Evolutionary conservation across 2,888 invertebrate species (phyloP), one percentile per base, ranked within the genome.

Genomic region (Calameuta idolon): DNA sequence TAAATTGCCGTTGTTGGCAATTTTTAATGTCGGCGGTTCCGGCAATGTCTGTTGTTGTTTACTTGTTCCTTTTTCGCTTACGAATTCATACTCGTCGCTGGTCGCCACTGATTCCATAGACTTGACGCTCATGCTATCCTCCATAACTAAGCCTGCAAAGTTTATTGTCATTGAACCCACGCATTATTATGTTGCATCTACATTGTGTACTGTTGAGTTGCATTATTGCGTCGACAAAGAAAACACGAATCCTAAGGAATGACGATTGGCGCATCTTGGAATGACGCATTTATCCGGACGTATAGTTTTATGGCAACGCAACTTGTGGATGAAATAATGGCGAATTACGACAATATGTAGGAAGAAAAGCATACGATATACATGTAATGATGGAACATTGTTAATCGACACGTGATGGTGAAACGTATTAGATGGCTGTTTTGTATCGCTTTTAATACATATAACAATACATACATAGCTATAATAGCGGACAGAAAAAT

Each of bases 31-130:
- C 35, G 95, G 95, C 69, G 92, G 91, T 78, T 92, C 92, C 0
- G 89, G 84, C 75, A 88, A 78, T 75, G 86, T 81, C 77, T 88
- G 89, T 79, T 90, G 89, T 40, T 75, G 76, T 79, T 86, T 87
- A 71, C 84, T 86, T 55, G 87, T 87, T 79, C 91, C 93, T 79
- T 92, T 92, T 73, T 93, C 93, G 81, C 93, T 94, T 79, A 95
- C 94, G 85, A 95, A 94, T 90, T 95, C 95, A 91, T 94, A 95
- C 89, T 95, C 95, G 84, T 95, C 95, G 87, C 94, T 94, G 80
- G 94, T 94, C 78, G 94, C 94, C 87, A 94, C 93, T 81, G 95
- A 95, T 92, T 95, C 95, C 87, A 94, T 93, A 79, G 95, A 95
- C 91, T 94, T 94, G 55, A 94, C 93, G 87, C 95, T 95, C 87